Conservation (phyloP, 2,888 invertebrate species). For the Drosophila paramelanica region DNA sequence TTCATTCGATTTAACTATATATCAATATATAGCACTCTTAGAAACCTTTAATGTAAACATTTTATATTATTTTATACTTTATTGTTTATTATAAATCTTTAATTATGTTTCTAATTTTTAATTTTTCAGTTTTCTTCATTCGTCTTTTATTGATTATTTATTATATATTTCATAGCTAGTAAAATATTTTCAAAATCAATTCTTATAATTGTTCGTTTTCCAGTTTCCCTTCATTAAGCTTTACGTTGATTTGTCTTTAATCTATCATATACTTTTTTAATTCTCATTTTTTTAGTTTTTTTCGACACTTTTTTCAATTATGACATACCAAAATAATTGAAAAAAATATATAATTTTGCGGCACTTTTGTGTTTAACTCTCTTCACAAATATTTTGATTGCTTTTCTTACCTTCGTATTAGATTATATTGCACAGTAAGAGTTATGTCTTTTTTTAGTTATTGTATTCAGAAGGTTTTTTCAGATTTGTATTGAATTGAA, state of each 20-base stretch:
- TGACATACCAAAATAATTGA: slow-evolving; percentile 22
- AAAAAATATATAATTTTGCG: slow-evolving; percentile 32
- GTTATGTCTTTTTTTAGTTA: slow-evolving; percentile 29
- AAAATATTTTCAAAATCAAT: neutral
- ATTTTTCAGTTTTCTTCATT: neutral
- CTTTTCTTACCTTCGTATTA: slow-evolving; percentile 45
- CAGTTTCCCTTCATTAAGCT: neutral
- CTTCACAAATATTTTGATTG: slow-evolving; percentile 11
- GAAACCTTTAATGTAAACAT: neutral
- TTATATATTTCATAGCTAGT: neutral
- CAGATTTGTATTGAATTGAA: slow-evolving; percentile 6
- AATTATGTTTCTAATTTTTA: too few species aligned
- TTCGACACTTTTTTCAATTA: slow-evolving; percentile 29
- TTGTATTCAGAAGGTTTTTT: slow-evolving; percentile 10
- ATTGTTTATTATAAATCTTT: neutral
- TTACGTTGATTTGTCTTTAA: neutral
- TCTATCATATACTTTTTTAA: neutral
- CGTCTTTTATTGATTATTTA: neutral
- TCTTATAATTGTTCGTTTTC: neutral
- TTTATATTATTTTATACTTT: too few species aligned
- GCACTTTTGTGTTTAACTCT: slow-evolving; percentile 30
- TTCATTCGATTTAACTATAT: neutral
- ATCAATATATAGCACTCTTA: neutral
- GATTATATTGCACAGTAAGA: slow-evolving; percentile 45
- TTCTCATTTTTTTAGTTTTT: slow-evolving; percentile 3